A percentile compares a stretch with the other conserved stretches of the same genome.
Conservation (phyloP, 2,888 invertebrate species). For the Elmis aenea region DNA sequence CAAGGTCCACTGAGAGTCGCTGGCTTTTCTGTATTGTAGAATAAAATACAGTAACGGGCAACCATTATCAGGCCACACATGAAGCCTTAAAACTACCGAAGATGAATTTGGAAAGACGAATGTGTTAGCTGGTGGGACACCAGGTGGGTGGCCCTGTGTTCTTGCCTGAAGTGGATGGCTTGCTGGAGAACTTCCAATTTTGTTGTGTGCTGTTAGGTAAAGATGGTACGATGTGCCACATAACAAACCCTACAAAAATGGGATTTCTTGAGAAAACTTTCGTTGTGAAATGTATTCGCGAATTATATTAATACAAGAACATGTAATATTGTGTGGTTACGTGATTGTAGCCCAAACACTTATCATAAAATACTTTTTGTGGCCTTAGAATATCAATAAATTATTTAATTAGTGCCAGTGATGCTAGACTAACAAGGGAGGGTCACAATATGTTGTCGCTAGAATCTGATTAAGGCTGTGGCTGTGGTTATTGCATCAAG, state of each 20-base stretch:
- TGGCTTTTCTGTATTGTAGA: conserved; percentile 61
- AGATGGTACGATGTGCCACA: conserved; percentile 72
- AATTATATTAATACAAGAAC: too few species aligned
- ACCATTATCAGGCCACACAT: conserved; percentile 70
- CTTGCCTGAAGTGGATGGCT: conserved; percentile 64
- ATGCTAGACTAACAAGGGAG: too few species aligned
- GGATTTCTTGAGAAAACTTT: too few species aligned
- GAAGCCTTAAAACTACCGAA: conserved; percentile 59
- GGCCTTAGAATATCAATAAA: too few species aligned
- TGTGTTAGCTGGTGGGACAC: conserved; percentile 58
- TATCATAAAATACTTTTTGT: too few species aligned
- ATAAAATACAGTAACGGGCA: conserved; percentile 66
- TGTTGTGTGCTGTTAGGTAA: conserved; percentile 64
- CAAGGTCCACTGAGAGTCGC: conserved; percentile 64
- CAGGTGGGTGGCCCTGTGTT: conserved; percentile 69
- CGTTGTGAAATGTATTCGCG: too few species aligned
- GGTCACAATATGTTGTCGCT: too few species aligned
- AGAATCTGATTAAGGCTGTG: too few species aligned
- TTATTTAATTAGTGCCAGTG: too few species aligned
- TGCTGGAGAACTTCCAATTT: conserved; percentile 65
- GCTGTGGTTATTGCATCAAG: too few species aligned
- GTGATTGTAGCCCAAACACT: too few species aligned
- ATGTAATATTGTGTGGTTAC: too few species aligned
- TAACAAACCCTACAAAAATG: conserved; percentile 52
- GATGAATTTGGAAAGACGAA: conserved; percentile 68